Percentiles rank a stretch among this genome's conserved stretches.
Evolutionary conservation across 2,888 invertebrate genomes (phyloP).

Genomic region (Urechis unicinctus): DNA sequence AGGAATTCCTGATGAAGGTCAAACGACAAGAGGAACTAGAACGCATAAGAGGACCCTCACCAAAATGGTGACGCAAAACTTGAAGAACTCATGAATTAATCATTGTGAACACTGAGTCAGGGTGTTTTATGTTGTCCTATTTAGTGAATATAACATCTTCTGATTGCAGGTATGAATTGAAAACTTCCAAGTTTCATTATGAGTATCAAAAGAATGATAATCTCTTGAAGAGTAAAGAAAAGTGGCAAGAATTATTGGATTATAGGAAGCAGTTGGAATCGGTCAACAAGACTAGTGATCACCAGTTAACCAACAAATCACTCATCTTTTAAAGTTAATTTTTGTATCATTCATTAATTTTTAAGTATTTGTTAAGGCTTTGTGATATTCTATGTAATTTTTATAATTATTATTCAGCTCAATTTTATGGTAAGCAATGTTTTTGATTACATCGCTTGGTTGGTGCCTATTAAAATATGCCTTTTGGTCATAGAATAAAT

Average conservation of each 20-base stretch:
- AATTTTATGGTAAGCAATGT: no score
- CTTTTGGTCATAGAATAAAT: no score
- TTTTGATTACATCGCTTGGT: no score
- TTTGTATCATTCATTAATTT: no score
- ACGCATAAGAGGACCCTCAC: constrained; percentile 36
- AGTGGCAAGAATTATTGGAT: constrained; percentile 32
- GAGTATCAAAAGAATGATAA: constrained; percentile 42
- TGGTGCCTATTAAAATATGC: no score
- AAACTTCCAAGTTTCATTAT: constrained; percentile 40
- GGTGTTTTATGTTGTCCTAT: background rate
- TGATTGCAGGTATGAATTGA: constrained; percentile 37
- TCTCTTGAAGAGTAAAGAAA: constrained; percentile 25
- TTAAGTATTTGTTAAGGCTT: no score
- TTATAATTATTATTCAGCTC: no score
- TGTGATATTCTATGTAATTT: no score
- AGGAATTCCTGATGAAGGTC: constrained; percentile 36
- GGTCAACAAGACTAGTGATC: constrained; percentile 15
- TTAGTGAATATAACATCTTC: constrained; percentile 1
- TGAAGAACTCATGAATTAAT: background rate
- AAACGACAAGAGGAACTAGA: constrained; percentile 40
- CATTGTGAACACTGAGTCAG: background rate
- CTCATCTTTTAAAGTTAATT: no score
- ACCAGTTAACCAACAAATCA: no score
- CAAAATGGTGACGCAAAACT: constrained; percentile 33
- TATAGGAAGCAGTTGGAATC: constrained; percentile 23